phyloP scores from a whole-genome alignment of 1,140 invertebrate genomes.

The Drosophila jambulina region DNA sequence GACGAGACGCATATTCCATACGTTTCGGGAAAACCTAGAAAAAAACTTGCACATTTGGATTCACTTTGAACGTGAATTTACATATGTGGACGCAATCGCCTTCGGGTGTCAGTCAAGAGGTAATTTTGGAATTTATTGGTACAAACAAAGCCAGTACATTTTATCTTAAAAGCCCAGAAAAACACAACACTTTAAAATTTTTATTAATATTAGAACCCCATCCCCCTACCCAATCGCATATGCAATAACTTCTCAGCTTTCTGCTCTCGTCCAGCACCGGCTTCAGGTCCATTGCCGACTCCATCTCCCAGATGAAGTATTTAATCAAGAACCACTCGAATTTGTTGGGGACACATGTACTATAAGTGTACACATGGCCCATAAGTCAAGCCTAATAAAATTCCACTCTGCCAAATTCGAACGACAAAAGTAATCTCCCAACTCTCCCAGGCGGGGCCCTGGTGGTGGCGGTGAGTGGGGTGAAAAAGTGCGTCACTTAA shows the following conservation, averaged over 20 bases:
- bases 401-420: slow-evolving; percentile 55
- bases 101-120: neutral
- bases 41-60: slow-evolving; percentile 1
- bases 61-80: neutral
- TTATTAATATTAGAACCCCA: neutral
- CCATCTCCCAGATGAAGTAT: slow-evolving; percentile 25
- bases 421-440: slow-evolving; percentile 56
- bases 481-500: slow-evolving; percentile 82
- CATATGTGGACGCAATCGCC: slow-evolving; percentile 7
- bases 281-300: neutral
- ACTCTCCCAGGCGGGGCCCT: neutral
- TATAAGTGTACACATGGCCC: slow-evolving; percentile 50
- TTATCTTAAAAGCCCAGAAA: neutral
- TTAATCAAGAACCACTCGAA: slow-evolving; percentile 45
- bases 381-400: slow-evolving; percentile 63
- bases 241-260: slow-evolving; percentile 14
- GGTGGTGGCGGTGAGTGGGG: neutral
- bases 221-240: neutral
- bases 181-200: no score
- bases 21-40: neutral
- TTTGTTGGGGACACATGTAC: slow-evolving; percentile 39
- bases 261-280: neutral
- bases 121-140: neutral
- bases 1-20: neutral
- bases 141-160: neutral